Conservation (phyloP, 1,140 invertebrate genomes). For the Zophobas morio region DNA sequence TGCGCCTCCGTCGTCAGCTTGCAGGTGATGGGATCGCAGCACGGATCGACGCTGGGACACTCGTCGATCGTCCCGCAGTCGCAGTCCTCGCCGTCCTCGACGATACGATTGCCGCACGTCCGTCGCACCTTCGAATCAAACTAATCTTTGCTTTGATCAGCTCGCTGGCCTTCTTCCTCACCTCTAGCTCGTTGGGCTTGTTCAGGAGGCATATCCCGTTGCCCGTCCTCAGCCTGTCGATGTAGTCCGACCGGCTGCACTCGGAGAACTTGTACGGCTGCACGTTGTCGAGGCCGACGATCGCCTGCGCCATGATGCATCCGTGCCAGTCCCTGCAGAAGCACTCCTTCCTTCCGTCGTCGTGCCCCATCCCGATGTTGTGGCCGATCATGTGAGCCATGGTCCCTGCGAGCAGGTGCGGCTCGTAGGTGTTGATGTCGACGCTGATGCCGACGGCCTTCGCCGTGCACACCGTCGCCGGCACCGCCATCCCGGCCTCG, state of each 20-base stretch:
- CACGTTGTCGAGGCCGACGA: slow-evolving; percentile 91
- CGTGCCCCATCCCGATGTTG: slow-evolving; percentile 95
- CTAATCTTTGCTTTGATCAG: slow-evolving; percentile 1
- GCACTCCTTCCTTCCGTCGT: slow-evolving; percentile 90
- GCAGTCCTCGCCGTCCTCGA: slow-evolving; percentile 97
- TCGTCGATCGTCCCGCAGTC: slow-evolving; percentile 91
- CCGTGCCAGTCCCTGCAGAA: slow-evolving; percentile 94
- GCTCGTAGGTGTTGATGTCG: slow-evolving; percentile 93
- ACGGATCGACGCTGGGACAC: slow-evolving; percentile 88
- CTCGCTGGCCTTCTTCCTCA: slow-evolving; percentile 64
- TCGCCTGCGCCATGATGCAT: slow-evolving; percentile 95
- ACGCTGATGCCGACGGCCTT: slow-evolving; percentile 94
- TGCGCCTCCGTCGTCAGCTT: slow-evolving; percentile 91
- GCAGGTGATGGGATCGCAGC: slow-evolving; percentile 96
- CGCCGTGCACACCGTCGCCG: slow-evolving; percentile 90
- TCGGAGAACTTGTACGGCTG: slow-evolving; percentile 95
- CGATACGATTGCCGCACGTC: slow-evolving; percentile 91
- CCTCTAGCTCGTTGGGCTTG: slow-evolving; percentile 92
- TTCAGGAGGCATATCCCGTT: slow-evolving; percentile 90
- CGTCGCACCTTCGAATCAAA: slow-evolving; percentile 71
- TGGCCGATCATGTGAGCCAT: slow-evolving; percentile 98
- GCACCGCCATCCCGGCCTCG: slow-evolving; percentile 92
- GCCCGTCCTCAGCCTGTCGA: slow-evolving; percentile 82
- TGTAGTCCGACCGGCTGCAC: slow-evolving; percentile 90
- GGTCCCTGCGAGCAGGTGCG: slow-evolving; percentile 92